phyloP scores from a whole-genome alignment of 2,797 vertebrate species.

The Agapornis canus region DNA sequence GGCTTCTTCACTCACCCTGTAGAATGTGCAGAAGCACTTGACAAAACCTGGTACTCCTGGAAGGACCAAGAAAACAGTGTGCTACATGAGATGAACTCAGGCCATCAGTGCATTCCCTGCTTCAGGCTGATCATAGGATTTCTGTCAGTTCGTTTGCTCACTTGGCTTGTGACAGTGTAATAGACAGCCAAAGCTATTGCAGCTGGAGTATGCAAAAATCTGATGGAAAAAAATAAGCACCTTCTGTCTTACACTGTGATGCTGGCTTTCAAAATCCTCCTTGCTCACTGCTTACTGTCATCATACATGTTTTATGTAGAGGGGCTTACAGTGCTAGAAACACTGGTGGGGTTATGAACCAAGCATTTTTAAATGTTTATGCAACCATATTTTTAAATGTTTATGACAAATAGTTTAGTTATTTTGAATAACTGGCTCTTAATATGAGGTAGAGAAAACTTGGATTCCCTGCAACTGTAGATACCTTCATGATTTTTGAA shows the following conservation, averaged over 20 bases:
- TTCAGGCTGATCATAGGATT: not conserved
- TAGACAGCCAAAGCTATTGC: not conserved
- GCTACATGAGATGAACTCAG: not conserved
- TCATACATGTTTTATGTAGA: not conserved
- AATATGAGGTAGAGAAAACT: not conserved
- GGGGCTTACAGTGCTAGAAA: not conserved
- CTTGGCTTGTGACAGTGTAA: not conserved
- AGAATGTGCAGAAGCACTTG: not conserved
- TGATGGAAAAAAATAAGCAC: not conserved
- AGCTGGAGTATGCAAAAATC: not conserved
- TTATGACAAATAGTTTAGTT: not conserved
- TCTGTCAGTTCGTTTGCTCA: not conserved
- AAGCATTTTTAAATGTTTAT: fast-evolving
- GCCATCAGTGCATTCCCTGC: not conserved
- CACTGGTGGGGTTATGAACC: fast-evolving
- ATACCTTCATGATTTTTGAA: not conserved
- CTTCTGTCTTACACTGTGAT: not conserved
- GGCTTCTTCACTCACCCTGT: not conserved
- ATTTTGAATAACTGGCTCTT: not conserved
- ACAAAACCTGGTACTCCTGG: not conserved
- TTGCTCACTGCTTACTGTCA: not conserved
- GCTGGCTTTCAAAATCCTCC: not conserved
- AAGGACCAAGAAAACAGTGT: not conserved
- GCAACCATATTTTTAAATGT: not conserved
- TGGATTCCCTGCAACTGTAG: not conserved